These are phyloP conservation scores for Drosophila sordidula DNA, from an alignment of 2,888 invertebrate species.

Conservation along the genomic window DNA sequence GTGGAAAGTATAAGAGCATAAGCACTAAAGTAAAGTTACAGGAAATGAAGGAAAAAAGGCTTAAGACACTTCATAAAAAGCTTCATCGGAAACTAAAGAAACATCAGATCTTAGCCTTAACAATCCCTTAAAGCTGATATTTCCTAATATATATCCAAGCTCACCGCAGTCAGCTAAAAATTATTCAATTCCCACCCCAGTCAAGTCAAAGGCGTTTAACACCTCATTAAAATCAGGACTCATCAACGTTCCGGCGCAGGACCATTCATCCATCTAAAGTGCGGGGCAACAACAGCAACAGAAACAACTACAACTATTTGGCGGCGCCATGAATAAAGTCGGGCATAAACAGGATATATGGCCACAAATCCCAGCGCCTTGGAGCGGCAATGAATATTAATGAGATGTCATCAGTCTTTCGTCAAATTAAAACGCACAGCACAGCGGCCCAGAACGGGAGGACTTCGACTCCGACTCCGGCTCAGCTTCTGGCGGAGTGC, in stretches of 20 bases:
- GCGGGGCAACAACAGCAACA: slow-evolving; percentile 8
- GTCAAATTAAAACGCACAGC: slow-evolving; percentile 83
- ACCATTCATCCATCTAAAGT: slow-evolving; percentile 16
- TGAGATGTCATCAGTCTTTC: slow-evolving; percentile 85
- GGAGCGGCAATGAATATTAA: slow-evolving; percentile 85
- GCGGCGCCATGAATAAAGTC: slow-evolving; percentile 65
- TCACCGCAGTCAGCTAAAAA: neutral
- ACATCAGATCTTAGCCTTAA: no score
- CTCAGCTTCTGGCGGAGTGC: slow-evolving; percentile 11
- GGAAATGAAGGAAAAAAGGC: no score
- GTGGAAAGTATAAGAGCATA: no score
- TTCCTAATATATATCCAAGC: neutral
- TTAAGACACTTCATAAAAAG: no score
- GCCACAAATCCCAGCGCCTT: slow-evolving; percentile 75
- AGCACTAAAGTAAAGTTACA: no score
- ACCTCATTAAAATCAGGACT: slow-evolving; percentile 64
- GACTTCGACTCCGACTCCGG: slow-evolving; percentile 4
- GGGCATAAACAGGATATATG: slow-evolving; percentile 72
- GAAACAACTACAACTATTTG: slow-evolving; percentile 40
- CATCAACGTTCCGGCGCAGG: slow-evolving; percentile 29
- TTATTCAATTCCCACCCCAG: slow-evolving; percentile 4
- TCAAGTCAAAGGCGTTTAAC: slow-evolving; percentile 57
- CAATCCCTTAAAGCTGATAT: no score
- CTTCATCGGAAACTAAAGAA: no score
- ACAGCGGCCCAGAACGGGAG: slow-evolving; percentile 56